Base-by-base conservation (phyloP, 2,797 vertebrate species). In the Acridotheres tristis region DNA sequence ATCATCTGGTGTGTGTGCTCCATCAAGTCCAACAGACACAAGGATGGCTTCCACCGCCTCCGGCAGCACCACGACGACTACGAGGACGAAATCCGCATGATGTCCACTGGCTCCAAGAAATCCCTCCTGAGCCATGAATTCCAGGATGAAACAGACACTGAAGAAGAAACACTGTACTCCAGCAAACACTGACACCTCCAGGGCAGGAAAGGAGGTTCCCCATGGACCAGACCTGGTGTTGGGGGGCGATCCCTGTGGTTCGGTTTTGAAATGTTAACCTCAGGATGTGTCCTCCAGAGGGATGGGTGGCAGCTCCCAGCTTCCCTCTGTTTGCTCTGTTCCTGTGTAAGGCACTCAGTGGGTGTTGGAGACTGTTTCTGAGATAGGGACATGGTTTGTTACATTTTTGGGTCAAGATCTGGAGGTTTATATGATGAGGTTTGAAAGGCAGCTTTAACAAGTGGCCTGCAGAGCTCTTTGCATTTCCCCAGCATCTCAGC, bases 1-100 rank as follows among this genome's bases (percentile, higher is more conserved):
- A 99, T 99, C 96, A 99, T 99, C 97, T 99, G 99, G 99, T 99
- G 99, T 11, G 99, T 99, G 68, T 99, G 99, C 83, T 98, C 99
- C 0, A 99, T 98, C 90, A 99, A 99, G 96, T 99, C 99, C 51
- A 99, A 99, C 96, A 98, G 97, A 45, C 99, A 99, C 87, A 99
- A 99, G 93, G 99, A 99, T 5, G 99, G 99, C 43, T 99, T 99
- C 96, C 99, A 99, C 94, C 98, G 99, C 18, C 97, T 99, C 71
- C 98, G 99, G 61, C 99, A 99, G 97, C 98, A 99, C 97, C 98
- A 99, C 0, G 99, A 99, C 0, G 99, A 99, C 9, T 99, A 99
- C 1, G 99, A 99, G 38, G 99, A 99, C 0, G 99, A 99, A 96
- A 98, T 99, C 95, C 98, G 98, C 58, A 98, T 99, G 97, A 98